Percentiles rank a stretch among this genome's conserved stretches.
phyloP scores from a whole-genome alignment of 1,140 invertebrate genomes.

The Bemisia tabaci region DNA sequence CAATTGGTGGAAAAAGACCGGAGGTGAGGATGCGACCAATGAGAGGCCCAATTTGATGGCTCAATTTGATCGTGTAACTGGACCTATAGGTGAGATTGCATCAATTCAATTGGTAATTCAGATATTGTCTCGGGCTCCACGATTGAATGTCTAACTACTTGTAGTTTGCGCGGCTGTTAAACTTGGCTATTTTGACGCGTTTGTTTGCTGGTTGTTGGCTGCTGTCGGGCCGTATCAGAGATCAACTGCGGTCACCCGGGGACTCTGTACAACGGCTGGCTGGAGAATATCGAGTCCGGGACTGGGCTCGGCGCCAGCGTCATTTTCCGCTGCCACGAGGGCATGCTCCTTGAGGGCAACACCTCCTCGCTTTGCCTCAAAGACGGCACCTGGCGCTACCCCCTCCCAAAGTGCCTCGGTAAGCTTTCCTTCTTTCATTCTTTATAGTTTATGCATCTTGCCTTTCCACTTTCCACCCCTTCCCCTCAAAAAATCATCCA shows the following conservation, averaged over 20 bases:
- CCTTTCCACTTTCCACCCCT: too few relatives aligned
- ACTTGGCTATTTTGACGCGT: not conserved
- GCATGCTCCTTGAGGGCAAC: constrained; percentile 81
- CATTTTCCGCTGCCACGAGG: constrained; percentile 85
- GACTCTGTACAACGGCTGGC: constrained; percentile 83
- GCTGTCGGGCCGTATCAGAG: too few relatives aligned
- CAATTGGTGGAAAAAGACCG: too few relatives aligned
- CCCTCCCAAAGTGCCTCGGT: constrained; percentile 72
- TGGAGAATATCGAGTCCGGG: constrained; percentile 80
- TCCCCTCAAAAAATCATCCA: too few relatives aligned
- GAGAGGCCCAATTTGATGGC: too few relatives aligned
- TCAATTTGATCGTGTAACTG: too few relatives aligned
- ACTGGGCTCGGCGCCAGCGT: constrained; percentile 80
- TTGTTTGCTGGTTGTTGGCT: too few relatives aligned
- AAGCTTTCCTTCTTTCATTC: constrained; percentile 25
- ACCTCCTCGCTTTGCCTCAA: constrained; percentile 80
- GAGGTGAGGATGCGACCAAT: too few relatives aligned
- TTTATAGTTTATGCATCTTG: too few relatives aligned
- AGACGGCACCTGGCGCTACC: constrained; percentile 86
- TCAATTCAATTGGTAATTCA: too few relatives aligned
- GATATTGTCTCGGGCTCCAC: not conserved
- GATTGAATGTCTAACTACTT: not conserved
- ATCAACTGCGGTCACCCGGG: constrained; percentile 89
- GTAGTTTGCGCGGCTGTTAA: not conserved
- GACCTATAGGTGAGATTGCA: too few relatives aligned